Percentiles rank a stretch among this genome's conserved stretches.
Conservation (phyloP, 2,888 invertebrate species). For the Tachina grossa region DNA sequence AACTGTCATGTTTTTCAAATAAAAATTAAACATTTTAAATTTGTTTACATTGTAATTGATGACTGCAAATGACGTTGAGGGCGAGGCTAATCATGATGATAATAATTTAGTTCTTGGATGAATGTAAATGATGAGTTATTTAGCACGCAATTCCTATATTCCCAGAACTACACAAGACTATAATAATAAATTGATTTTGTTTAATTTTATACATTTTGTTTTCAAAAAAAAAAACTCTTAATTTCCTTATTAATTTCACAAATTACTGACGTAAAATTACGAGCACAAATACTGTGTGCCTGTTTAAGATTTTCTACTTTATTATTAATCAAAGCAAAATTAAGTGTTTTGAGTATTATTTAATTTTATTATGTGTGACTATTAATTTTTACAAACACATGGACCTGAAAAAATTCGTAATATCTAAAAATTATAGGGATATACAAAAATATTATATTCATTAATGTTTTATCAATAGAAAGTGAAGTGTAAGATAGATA, state of each 20-base stretch:
- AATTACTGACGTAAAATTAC: background rate
- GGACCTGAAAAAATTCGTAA: background rate
- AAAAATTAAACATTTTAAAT: conserved; percentile 35
- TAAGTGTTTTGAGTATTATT: background rate
- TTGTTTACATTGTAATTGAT: conserved; percentile 52
- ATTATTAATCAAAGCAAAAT: background rate
- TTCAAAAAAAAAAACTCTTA: background rate
- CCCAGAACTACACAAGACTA: background rate
- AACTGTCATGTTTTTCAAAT: conserved; percentile 12
- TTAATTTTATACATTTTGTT: background rate
- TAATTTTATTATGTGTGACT: too few species aligned
- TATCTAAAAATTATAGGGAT: too few species aligned
- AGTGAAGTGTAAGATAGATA: too few species aligned
- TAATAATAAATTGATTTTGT: background rate
- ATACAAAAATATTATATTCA: too few species aligned
- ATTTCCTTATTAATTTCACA: background rate
- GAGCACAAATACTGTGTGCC: background rate
- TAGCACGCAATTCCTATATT: conserved; percentile 23
- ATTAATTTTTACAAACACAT: background rate
- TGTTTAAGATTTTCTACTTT: background rate
- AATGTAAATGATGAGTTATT: conserved; percentile 4
- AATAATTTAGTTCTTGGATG: background rate
- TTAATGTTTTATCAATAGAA: too few species aligned
- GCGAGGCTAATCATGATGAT: background rate
- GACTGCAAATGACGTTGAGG: background rate